phyloP scores from a whole-genome alignment of 2,113 vertebrate genomes.

The Semicossyphus pulcher region DNA sequence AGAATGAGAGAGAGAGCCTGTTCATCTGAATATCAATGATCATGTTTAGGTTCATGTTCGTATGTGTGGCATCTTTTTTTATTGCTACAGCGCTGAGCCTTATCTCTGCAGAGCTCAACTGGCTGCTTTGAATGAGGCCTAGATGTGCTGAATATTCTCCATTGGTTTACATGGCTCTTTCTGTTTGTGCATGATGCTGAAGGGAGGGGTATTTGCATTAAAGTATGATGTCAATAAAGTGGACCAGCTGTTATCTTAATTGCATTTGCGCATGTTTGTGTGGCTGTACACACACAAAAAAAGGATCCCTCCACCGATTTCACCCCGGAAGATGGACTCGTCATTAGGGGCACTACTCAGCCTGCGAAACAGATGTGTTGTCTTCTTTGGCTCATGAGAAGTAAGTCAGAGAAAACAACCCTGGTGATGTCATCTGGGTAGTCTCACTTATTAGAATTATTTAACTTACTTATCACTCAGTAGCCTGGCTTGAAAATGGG shows the following conservation, averaged over 20 bases:
- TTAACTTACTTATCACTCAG: no score
- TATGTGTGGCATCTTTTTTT: neutral
- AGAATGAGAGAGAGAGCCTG: neutral
- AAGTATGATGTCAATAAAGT: conserved; percentile 6
- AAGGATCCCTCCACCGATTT: neutral
- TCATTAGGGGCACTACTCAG: no score
- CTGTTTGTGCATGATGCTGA: neutral
- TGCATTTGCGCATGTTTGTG: conserved; percentile 3
- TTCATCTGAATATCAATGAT: neutral
- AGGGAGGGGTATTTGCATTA: conserved; percentile 59
- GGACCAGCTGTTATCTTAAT: neutral
- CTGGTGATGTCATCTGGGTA: no score
- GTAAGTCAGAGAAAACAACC: no score
- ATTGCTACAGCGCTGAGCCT: conserved; percentile 13
- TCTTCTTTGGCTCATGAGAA: no score
- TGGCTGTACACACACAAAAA: neutral
- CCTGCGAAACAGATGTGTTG: no score
- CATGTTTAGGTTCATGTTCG: neutral
- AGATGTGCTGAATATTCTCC: conserved; percentile 4
- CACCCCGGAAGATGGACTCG: no score
- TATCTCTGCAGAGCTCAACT: conserved; percentile 34
- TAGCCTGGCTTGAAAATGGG: no score
- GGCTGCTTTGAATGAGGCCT: conserved; percentile 57
- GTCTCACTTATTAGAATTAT: no score
- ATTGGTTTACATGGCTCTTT: neutral